These are phyloP conservation scores for Nyctereutes procyonoides DNA, from an alignment of 2,113 vertebrate species.

Conservation along the genomic window DNA sequence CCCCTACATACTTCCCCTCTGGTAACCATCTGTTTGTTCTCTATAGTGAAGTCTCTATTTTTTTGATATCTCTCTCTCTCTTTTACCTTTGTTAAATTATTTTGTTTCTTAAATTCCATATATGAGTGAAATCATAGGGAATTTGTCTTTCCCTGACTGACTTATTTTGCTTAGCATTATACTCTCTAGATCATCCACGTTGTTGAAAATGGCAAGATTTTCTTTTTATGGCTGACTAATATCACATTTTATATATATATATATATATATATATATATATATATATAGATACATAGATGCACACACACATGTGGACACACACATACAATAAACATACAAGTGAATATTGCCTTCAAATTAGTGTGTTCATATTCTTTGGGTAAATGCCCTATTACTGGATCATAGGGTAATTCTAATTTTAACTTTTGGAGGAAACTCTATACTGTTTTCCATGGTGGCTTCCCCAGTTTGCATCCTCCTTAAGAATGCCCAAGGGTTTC, in stretches of 20 bases:
- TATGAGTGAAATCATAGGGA: neutral
- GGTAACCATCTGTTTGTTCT: neutral
- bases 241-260: neutral
- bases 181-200: neutral
- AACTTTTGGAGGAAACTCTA: neutral
- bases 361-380: neutral
- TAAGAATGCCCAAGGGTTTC: neutral
- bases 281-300: too few relatives aligned
- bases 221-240: neutral
- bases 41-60: neutral
- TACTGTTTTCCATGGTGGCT: neutral
- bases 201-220: neutral
- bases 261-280: too few relatives aligned
- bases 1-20: neutral
- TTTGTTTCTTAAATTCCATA: neutral
- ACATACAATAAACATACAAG: too few relatives aligned
- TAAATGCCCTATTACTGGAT: neutral
- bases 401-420: neutral
- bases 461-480: neutral
- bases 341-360: neutral
- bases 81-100: neutral
- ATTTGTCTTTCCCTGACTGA: neutral
- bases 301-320: too few relatives aligned
- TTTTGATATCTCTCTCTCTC: neutral
- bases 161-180: neutral